Evolutionary conservation across 2,113 vertebrate genomes (phyloP), one percentile per base, ranked within the genome.

Genomic region (Pygoscelis adeliae): DNA sequence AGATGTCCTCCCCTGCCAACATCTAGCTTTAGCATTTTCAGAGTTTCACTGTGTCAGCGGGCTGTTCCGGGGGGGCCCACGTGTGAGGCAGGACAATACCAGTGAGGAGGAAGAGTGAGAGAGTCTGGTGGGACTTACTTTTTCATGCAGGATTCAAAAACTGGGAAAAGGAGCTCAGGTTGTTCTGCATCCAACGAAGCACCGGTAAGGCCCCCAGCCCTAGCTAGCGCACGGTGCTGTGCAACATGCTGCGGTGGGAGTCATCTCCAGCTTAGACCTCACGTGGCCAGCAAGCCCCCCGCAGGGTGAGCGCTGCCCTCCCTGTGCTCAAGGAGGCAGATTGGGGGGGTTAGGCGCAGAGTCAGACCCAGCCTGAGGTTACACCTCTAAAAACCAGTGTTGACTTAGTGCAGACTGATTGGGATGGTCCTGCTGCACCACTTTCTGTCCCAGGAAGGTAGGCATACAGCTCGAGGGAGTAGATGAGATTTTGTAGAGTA

Each of bases 251-350:
- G 63, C 1, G 6, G n/a, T n/a, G 27, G 65, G 30, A 87, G 26
- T 30, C 26, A 59, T n/a, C 56, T 53, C 71, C 52, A 78, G n/a
- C 36, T 50, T 42, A 65, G 30, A 65, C 4, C 44, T 76, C 29
- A 12, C 0, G 11, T 14, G 44, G 61, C 42, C 1, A 3, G 47
- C n/a, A 27, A 73, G 15, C 2, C 38, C 34, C 32, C 9, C 0
- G 1, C 0, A 6, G 32, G 25, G 36, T 52, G 9, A 56, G 42
- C 0, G 1, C 40, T 71, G 63, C 16, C 17, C n/a, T 46, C 42
- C 36, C 11, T 0, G 1, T 46, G 34, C 58, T 81, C 29, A 29
- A 29, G 53, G 34, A 56, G 29, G 29, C 36, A 77, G 34, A 62
- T 0, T 16, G 5, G 15, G 13, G 11, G 29, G 3, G 6, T 47